These are phyloP conservation scores for Cyrtonyx montezumae DNA, from an alignment of 2,113 vertebrate species.

Conservation along the genomic window DNA sequence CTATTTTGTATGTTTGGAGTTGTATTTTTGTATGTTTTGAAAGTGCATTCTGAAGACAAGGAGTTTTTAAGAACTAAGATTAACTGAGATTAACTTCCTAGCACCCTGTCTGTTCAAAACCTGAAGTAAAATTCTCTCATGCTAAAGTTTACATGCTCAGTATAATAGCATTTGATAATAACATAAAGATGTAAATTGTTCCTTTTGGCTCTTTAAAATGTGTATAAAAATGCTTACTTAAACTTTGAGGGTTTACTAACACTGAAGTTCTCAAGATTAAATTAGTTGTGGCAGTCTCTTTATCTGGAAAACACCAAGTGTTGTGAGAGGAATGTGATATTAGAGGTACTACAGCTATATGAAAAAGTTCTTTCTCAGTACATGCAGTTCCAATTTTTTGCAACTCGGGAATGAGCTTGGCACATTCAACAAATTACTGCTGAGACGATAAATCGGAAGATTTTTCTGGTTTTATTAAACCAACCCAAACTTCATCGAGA, in stretches of 20 bases:
- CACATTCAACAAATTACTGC: background rate
- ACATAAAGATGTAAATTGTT: background rate
- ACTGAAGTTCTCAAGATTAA: background rate
- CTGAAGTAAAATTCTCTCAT: rapidly evolving
- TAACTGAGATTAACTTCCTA: background rate
- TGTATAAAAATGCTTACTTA: background rate
- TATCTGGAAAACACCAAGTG: background rate
- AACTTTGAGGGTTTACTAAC: background rate
- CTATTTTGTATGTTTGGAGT: background rate
- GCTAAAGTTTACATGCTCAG: background rate
- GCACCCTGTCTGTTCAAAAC: background rate
- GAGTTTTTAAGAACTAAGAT: background rate
- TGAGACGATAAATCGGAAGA: background rate
- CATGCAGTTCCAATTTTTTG: background rate
- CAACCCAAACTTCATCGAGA: background rate
- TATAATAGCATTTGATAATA: background rate
- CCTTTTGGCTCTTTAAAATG: background rate
- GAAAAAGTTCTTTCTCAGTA: background rate
- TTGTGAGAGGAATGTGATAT: background rate
- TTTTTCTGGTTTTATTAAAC: slow-evolving; percentile 7
- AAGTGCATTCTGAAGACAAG: background rate
- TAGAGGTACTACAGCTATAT: background rate
- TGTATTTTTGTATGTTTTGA: background rate
- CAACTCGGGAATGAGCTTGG: background rate
- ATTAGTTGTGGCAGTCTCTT: background rate